Evolutionary conservation across 2,888 invertebrate species (phyloP).

Genomic region (Agonopterix arenella): DNA sequence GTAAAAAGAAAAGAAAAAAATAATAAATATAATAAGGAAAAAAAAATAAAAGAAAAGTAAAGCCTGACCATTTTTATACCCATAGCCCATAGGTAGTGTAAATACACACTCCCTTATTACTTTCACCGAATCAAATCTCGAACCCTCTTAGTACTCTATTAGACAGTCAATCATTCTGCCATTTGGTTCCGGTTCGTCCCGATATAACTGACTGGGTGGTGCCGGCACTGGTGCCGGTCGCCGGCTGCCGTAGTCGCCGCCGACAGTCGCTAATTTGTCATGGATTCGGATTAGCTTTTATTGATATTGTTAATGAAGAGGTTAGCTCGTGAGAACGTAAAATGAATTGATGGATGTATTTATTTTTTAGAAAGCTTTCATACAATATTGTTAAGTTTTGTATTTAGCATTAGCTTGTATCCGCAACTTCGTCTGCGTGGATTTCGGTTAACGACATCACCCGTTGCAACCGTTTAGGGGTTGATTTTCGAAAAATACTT

Average conservation of each 20-base stretch:
- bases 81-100: too few species aligned
- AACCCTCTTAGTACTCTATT: slow-evolving; percentile 29
- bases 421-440: too few species aligned
- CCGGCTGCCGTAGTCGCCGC: background rate
- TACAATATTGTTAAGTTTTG: too few species aligned
- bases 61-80: background rate
- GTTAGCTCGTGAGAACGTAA: slow-evolving; percentile 33
- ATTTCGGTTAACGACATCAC: too few species aligned
- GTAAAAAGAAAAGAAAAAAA: too few species aligned
- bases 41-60: too few species aligned
- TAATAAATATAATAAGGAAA: too few species aligned
- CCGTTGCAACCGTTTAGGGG: too few species aligned
- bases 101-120: background rate
- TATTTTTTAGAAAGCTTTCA: too few species aligned
- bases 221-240: slow-evolving; percentile 9
- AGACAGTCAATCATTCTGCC: slow-evolving; percentile 59
- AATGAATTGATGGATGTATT: background rate
- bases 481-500: too few species aligned
- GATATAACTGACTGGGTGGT: slow-evolving; percentile 47
- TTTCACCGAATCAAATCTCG: slow-evolving; percentile 8
- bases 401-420: too few species aligned
- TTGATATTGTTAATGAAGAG: slow-evolving; percentile 23
- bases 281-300: slow-evolving; percentile 28
- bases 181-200: slow-evolving; percentile 44
- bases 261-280: slow-evolving; percentile 31